Evolutionary conservation across 2,113 vertebrate species (phyloP), one percentile per base, ranked within the genome.

Genomic region (Cyanoramphus novaezelandiae): DNA sequence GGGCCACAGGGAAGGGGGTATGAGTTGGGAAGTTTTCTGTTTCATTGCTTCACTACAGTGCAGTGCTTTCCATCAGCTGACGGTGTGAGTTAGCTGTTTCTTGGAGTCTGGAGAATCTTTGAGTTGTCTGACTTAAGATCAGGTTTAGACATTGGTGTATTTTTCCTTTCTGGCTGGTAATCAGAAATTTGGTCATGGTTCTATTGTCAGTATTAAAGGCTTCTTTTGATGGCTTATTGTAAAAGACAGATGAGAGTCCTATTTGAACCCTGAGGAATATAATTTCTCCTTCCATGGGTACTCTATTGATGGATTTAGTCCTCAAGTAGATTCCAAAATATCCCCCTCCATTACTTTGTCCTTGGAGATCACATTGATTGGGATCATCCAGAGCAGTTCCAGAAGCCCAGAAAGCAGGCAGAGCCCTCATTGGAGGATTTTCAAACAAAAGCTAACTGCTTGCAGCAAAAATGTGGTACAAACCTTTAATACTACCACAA

Each of bases 1-100:
- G 25, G 69, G 41, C 13, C 46, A 63, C 4, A 47, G 63, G 29
- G 80, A 90, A 25, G 19, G 14, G 11, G 8, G 8, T 46, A 17
- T 15, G 44, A 53, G 17, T 3, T 47, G 46, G 7, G 57, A 59
- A 77, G 37, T 7, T 39, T 64, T 92, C 44, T 75, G 68, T 78
- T 63, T 60, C 79, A 47, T 37, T 78, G 64, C 46, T 82, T 86
- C 0, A 1, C 57, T 71, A 41, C 0, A 0, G 21, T 35, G 46
- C 27, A 62, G 21, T 8, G 14, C 8, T 92, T 82, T 82, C 62
- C 6, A 4, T 33, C 39, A 95, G 39, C 3, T 0, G 0, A 10
- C 19, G 27, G 10, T 24, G 37, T 0, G 1, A 75, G 19, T 18
- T 35, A 72, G 15, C 0, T 27, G 41, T 59, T 90, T 12, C 18